Evolutionary conservation across 2,888 invertebrate genomes (phyloP).

Genomic region (Drosophila paucipuncta): DNA sequence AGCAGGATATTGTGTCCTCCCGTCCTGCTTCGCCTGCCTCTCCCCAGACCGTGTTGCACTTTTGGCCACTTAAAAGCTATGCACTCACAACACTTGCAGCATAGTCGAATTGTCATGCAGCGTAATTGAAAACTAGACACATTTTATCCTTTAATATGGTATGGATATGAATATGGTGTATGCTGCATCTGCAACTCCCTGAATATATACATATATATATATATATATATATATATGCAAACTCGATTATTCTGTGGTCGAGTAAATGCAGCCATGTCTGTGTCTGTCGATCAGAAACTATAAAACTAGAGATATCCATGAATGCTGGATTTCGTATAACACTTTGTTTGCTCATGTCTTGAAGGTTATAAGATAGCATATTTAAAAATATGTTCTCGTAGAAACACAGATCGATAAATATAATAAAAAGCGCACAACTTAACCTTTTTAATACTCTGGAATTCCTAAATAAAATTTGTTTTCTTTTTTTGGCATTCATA

Average conservation of each 20-base stretch:
- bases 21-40: constrained; percentile 17
- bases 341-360: no score
- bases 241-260: no score
- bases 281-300: no score
- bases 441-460: no score
- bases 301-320: background rate
- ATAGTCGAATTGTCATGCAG: constrained; percentile 10
- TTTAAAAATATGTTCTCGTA: background rate
- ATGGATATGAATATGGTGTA: background rate
- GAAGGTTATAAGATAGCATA: background rate
- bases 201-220: background rate
- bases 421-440: background rate
- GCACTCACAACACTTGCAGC: constrained; percentile 17
- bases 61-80: constrained; percentile 75
- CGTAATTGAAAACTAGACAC: background rate
- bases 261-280: no score
- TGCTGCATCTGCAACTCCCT: background rate
- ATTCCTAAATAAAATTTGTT: no score
- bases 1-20: constrained; percentile 50
- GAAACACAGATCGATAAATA: background rate
- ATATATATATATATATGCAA: no score
- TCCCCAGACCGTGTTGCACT: constrained; percentile 60
- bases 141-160: background rate
- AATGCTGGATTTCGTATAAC: no score
- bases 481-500: no score